phyloP scores from a whole-genome alignment of 1,140 invertebrate genomes.

The Pollicipes pollicipes region DNA sequence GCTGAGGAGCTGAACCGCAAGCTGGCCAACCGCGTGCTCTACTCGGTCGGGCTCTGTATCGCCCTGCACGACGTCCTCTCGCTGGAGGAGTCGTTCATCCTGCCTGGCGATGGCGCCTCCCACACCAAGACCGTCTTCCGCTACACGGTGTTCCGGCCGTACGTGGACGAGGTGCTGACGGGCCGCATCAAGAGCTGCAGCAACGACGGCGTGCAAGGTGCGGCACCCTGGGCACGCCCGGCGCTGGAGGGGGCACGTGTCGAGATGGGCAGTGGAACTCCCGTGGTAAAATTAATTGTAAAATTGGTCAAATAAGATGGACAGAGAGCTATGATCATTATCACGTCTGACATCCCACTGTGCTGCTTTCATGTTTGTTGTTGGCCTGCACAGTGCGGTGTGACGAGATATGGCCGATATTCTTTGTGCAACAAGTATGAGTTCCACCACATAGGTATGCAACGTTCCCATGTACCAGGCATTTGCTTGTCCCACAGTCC shows the following conservation, averaged over 20 bases:
- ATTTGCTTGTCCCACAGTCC: no score
- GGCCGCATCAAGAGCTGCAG: conserved; percentile 82
- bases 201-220: conserved; percentile 63
- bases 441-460: no score
- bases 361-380: no score
- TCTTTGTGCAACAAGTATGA: no score
- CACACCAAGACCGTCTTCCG: conserved; percentile 82
- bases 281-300: no score
- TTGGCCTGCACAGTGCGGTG: no score
- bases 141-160: conserved; percentile 80
- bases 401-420: no score
- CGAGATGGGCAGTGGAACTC: conserved; percentile 20
- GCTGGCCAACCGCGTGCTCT: conserved; percentile 76
- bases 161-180: conserved; percentile 75
- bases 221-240: no score
- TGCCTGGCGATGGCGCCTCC: conserved; percentile 82
- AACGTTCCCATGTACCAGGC: no score
- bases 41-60: conserved; percentile 83
- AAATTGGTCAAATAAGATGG: no score
- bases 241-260: conserved; percentile 11
- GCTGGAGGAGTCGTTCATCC: conserved; percentile 72
- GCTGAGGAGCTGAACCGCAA: conserved; percentile 72
- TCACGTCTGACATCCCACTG: no score
- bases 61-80: conserved; percentile 71
- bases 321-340: no score